Evolutionary conservation across 2,888 invertebrate species (phyloP).

Genomic region (Drosophila helvetica): DNA sequence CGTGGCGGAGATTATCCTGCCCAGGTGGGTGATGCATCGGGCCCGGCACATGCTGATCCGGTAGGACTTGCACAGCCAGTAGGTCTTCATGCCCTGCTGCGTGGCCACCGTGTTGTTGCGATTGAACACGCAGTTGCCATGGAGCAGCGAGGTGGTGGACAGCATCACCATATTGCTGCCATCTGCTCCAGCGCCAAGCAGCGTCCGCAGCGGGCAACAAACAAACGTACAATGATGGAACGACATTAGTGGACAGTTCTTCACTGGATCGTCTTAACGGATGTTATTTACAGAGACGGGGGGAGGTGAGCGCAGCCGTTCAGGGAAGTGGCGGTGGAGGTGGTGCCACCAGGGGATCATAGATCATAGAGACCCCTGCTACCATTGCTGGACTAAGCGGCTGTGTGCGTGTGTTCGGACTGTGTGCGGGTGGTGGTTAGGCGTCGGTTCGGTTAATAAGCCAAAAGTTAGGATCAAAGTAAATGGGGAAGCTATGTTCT

Average conservation of each 20-base stretch:
- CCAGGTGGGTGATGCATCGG: slow-evolving; percentile 84
- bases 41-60: slow-evolving; percentile 84
- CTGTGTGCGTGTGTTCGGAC: slow-evolving; percentile 13
- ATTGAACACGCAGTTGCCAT: slow-evolving; percentile 84
- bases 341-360: neutral
- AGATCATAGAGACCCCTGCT: neutral
- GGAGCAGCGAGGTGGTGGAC: slow-evolving; percentile 84
- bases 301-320: slow-evolving; percentile 11
- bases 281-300: slow-evolving; percentile 66
- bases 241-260: slow-evolving; percentile 64
- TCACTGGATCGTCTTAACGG: slow-evolving; percentile 43
- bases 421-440: slow-evolving; percentile 30
- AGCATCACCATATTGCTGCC: slow-evolving; percentile 84
- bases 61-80: slow-evolving; percentile 84
- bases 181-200: slow-evolving; percentile 62
- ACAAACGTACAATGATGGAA: slow-evolving; percentile 75
- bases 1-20: slow-evolving; percentile 84
- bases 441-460: neutral
- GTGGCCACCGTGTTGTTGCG: slow-evolving; percentile 84
- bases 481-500: neutral
- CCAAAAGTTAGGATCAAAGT: neutral
- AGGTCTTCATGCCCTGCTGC: slow-evolving; percentile 84
- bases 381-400: slow-evolving; percentile 6
- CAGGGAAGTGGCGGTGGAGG: neutral
- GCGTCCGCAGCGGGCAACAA: slow-evolving; percentile 51